phyloP scores from a whole-genome alignment of 2,797 vertebrate genomes.

The Sebastes matsubarae region DNA sequence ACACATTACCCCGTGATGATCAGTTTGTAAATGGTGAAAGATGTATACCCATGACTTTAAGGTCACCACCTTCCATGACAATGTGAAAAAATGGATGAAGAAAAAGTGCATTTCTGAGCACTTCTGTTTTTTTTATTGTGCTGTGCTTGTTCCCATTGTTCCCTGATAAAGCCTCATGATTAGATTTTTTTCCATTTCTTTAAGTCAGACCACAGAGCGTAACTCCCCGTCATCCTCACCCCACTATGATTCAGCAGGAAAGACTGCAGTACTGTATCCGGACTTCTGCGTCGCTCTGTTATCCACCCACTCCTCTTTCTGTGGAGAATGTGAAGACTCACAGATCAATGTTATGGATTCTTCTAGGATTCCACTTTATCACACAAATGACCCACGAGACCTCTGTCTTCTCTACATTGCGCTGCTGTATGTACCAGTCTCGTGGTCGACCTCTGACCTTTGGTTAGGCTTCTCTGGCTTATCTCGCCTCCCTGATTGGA shows the following conservation, averaged over 20 bases:
- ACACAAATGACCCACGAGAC: neutral
- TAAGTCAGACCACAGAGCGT: neutral
- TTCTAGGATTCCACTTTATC: slow-evolving; percentile 23
- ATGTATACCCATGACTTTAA: neutral
- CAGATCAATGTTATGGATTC: slow-evolving; percentile 46
- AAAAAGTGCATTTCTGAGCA: neutral
- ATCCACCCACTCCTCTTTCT: neutral
- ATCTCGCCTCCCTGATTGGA: neutral
- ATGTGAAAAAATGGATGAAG: neutral
- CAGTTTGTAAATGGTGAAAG: neutral
- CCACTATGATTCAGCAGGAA: slow-evolving; percentile 67
- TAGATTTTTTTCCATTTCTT: neutral
- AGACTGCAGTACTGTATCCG: slow-evolving; percentile 16
- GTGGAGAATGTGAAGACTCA: neutral
- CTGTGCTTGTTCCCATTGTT: neutral
- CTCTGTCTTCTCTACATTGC: neutral
- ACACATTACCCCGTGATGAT: neutral
- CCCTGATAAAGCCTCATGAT: neutral
- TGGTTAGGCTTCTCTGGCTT: neutral
- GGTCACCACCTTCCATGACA: neutral
- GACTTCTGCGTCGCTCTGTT: neutral
- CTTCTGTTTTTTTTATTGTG: neutral
- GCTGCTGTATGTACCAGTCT: neutral
- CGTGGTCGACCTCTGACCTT: slow-evolving; percentile 15
- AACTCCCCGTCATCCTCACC: slow-evolving; percentile 20